These are phyloP conservation scores for Steinernema feltiae DNA, from an alignment of 1,140 invertebrate genomes.

Conservation along the genomic window DNA sequence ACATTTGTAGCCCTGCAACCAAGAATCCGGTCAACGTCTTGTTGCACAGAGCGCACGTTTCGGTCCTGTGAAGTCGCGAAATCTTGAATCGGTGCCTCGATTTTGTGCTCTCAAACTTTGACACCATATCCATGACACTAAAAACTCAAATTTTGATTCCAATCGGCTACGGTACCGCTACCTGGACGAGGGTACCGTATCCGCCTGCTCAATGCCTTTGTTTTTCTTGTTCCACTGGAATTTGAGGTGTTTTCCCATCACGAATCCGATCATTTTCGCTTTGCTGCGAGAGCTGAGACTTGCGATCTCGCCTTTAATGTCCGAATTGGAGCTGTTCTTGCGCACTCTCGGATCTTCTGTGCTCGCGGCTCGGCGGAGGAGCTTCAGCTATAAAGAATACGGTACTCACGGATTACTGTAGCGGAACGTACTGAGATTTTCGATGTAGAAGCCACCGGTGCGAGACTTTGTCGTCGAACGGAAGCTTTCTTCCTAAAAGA, in stretches of 20 bases:
- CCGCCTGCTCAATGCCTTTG: background rate
- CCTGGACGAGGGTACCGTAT: background rate
- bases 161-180: slow-evolving; percentile 11
- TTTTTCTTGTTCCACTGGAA: slow-evolving; percentile 34
- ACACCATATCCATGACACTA: slow-evolving; percentile 36
- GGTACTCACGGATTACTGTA: slow-evolving; percentile 18
- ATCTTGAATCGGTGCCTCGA: slow-evolving; percentile 43
- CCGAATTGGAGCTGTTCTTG: slow-evolving; percentile 13
- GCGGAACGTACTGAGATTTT: slow-evolving; percentile 10
- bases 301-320: slow-evolving; percentile 5
- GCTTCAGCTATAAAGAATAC: slow-evolving; percentile 34
- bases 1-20: slow-evolving; percentile 75
- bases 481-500: slow-evolving; percentile 31
- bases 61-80: slow-evolving; percentile 65
- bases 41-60: slow-evolving; percentile 71
- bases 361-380: slow-evolving; percentile 50
- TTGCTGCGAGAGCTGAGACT: slow-evolving; percentile 32
- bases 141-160: slow-evolving; percentile 24
- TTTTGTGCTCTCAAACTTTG: slow-evolving; percentile 18
- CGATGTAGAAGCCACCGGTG: background rate
- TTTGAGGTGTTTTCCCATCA: slow-evolving; percentile 58
- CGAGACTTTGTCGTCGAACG: background rate
- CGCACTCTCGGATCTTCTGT: slow-evolving; percentile 47
- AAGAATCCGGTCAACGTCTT: slow-evolving; percentile 71
- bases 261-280: slow-evolving; percentile 41